Percentiles rank a stretch among this genome's conserved stretches.
Conservation (phyloP, 2,888 invertebrate genomes). For the Adela reaumurella region DNA sequence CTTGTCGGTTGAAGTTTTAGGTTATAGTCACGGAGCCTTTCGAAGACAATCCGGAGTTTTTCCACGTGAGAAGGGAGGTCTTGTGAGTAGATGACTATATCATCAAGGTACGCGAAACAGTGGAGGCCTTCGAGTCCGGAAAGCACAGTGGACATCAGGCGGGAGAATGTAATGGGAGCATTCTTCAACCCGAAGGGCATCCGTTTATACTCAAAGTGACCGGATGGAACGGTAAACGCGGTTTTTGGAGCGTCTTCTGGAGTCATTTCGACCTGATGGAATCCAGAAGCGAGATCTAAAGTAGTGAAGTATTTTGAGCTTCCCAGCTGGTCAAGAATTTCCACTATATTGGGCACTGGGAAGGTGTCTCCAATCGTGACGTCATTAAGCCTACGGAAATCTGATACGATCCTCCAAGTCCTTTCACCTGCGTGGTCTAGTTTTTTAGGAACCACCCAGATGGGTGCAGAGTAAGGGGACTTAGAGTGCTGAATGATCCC, state of each 20-base stretch:
- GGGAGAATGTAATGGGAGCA: neutral
- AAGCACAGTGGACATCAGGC: neutral
- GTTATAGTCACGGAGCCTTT: constrained; percentile 8
- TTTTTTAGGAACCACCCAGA: too few relatives aligned
- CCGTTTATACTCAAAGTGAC: constrained; percentile 5
- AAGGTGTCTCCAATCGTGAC: constrained; percentile 9
- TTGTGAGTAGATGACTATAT: constrained; percentile 12
- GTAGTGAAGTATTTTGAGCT: too few relatives aligned
- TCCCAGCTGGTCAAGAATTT: constrained; percentile 9
- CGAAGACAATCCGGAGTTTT: constrained; percentile 9
- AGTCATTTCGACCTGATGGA: constrained; percentile 7
- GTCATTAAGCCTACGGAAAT: neutral
- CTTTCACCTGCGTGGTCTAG: neutral
- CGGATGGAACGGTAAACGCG: constrained; percentile 8
- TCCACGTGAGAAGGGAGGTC: constrained; percentile 10
- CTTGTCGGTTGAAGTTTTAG: constrained; percentile 15
- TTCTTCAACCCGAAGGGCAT: neutral
- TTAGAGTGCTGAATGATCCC: neutral
- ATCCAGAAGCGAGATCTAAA: too few relatives aligned
- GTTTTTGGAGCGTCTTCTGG: constrained; percentile 9
- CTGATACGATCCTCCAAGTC: neutral
- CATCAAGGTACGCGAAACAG: constrained; percentile 16
- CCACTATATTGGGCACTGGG: constrained; percentile 7
- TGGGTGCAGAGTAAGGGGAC: neutral
- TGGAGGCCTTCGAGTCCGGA: constrained; percentile 8